Evolutionary conservation across 2,888 invertebrate species (phyloP), one percentile per base, ranked within the genome.

Genomic region (Habrosyne pyritoides): DNA sequence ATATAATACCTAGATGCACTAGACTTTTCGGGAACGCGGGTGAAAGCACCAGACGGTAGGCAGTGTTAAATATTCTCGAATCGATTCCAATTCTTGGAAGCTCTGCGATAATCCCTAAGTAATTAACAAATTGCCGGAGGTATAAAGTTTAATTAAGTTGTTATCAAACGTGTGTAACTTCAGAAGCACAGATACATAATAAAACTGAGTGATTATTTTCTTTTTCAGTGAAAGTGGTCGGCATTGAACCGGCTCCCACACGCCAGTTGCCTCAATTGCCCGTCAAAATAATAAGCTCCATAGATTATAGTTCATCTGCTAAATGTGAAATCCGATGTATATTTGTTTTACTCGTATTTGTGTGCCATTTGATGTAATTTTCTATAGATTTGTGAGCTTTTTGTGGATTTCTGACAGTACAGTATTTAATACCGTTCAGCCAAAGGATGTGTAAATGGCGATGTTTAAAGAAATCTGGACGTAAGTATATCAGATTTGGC

Each of bases 211-310:
- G 51, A 54, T 50, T 10, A 18, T 61, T 67, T 73, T 71, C 61
- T 71, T 63, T 89, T 87, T 36, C 88, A 90, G 93, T 91, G 48
- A 91, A 87, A 73, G 87, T 91, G 24, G 83, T 92, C 8, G 86
- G 89, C n/a, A 75, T 84, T 55, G 90, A 91, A 66, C 89, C 89
- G 0, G 73, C 84, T 36, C 91, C 92, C 6, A 90, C 93, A 8
- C 18, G 42, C 14, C 42, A 42, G 42, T 42, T 42, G 42, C 42
- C 42, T 26, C 91, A 91, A 66, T 74, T 91, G 52, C 91, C 92
- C 0, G 88, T 89, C 59, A 89, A 90, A 83, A 89, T 91, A 52
- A 76, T 89, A 66, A 87, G 87, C 59, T 70, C 81, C 46, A 42
- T 42, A 8, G 81, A 89, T 68, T 65, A 78, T 36, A 90, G 81